Evolutionary conservation across 2,113 vertebrate genomes (phyloP).

Genomic region (Charadrius vociferus): DNA sequence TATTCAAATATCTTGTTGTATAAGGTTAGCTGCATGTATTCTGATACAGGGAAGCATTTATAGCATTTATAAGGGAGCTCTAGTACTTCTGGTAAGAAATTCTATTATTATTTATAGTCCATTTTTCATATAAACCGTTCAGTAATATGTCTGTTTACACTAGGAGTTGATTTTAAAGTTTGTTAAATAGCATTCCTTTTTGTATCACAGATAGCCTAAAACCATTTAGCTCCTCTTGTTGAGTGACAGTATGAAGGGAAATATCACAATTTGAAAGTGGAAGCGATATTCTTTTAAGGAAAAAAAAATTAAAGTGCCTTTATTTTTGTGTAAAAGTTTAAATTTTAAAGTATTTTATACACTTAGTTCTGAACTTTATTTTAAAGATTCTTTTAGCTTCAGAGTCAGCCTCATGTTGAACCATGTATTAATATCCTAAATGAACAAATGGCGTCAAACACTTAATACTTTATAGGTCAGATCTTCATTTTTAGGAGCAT

Average conservation of each 20-base stretch:
- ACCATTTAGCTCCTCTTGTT: background rate
- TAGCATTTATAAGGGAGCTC: background rate
- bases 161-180: background rate
- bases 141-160: background rate
- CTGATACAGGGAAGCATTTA: background rate
- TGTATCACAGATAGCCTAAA: background rate
- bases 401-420: background rate
- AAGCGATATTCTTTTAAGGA: background rate
- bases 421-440: background rate
- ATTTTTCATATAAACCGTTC: background rate
- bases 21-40: background rate
- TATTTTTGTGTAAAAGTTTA: background rate
- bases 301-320: background rate
- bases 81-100: background rate
- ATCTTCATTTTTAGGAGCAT: background rate
- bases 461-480: background rate
- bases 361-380: background rate
- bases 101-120: background rate
- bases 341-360: background rate
- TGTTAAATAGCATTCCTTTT: background rate
- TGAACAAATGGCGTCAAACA: background rate
- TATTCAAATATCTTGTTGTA: background rate
- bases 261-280: accelerated
- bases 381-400: background rate
- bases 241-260: background rate